Percentiles rank a stretch among this genome's conserved stretches.
Evolutionary conservation across 2,797 vertebrate genomes (phyloP).

Genomic region (Lepus townsendii): DNA sequence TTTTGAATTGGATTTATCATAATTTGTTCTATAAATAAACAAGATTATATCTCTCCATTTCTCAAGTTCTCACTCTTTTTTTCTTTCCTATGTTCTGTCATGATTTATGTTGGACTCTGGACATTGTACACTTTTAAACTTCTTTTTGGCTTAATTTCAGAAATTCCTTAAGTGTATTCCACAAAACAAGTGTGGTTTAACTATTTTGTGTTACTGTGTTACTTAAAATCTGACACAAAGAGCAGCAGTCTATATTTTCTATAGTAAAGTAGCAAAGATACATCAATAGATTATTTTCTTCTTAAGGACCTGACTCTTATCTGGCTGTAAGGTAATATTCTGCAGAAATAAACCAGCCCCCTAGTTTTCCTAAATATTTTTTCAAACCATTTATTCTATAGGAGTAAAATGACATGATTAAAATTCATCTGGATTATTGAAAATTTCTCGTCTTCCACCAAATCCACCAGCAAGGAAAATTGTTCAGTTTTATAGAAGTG

Average conservation of each 20-base stretch:
- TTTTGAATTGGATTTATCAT: background rate
- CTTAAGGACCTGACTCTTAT: background rate
- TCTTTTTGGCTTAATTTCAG: slow-evolving; percentile 46
- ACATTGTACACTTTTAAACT: background rate
- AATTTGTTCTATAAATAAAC: slow-evolving; percentile 22
- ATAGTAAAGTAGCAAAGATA: background rate
- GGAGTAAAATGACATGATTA: background rate
- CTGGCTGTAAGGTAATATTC: background rate
- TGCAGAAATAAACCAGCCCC: background rate
- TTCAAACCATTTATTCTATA: background rate
- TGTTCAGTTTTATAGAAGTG: background rate
- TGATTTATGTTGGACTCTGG: slow-evolving; percentile 29
- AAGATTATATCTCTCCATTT: background rate
- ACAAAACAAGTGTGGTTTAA: background rate
- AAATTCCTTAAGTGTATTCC: background rate
- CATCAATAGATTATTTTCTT: background rate
- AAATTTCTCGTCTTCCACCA: background rate
- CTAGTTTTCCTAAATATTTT: background rate
- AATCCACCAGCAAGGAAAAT: background rate
- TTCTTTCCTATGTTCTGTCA: background rate
- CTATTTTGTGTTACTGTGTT: background rate
- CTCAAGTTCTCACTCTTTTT: background rate
- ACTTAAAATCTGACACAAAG: background rate
- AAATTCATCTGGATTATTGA: background rate
- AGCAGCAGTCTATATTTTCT: background rate